phyloP scores from a whole-genome alignment of 2,888 invertebrate genomes.

The Graphium colonna region DNA sequence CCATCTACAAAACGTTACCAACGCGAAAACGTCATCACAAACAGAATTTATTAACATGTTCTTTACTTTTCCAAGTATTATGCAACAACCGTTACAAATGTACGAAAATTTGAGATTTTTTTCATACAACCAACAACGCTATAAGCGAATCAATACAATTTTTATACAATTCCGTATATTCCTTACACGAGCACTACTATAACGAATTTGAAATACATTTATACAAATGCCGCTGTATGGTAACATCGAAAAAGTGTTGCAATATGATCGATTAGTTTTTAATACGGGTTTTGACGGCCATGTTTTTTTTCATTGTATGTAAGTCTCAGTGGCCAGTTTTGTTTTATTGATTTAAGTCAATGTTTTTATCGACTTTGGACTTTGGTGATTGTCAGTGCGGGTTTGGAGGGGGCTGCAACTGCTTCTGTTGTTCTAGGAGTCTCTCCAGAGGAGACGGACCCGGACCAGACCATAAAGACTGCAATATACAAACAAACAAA shows the following conservation, averaged over 20 bases:
- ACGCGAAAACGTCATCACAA: background rate
- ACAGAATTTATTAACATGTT: background rate
- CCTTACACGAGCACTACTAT: background rate
- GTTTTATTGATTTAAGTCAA: background rate
- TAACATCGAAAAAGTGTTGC: background rate
- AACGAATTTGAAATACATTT: background rate
- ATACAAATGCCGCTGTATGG: constrained; percentile 2
- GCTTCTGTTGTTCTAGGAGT: constrained; percentile 89
- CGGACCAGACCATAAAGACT: constrained; percentile 88
- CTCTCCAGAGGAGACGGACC: constrained; percentile 90
- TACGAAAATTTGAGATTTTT: background rate
- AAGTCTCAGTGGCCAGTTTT: background rate
- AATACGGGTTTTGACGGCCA: too few species aligned
- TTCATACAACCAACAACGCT: background rate
- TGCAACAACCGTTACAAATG: background rate
- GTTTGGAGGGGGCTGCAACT: constrained; percentile 65
- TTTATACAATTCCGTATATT: background rate
- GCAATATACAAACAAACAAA: constrained; percentile 32
- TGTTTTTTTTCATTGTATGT: too few species aligned
- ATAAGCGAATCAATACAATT: background rate
- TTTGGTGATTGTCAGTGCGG: constrained; percentile 45
- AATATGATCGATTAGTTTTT: too few species aligned
- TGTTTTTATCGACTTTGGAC: background rate
- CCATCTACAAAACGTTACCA: background rate
- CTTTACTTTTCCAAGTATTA: background rate